These are phyloP conservation scores for Periphyllus acericola DNA, from an alignment of 2,888 invertebrate genomes.

Conservation along the genomic window DNA sequence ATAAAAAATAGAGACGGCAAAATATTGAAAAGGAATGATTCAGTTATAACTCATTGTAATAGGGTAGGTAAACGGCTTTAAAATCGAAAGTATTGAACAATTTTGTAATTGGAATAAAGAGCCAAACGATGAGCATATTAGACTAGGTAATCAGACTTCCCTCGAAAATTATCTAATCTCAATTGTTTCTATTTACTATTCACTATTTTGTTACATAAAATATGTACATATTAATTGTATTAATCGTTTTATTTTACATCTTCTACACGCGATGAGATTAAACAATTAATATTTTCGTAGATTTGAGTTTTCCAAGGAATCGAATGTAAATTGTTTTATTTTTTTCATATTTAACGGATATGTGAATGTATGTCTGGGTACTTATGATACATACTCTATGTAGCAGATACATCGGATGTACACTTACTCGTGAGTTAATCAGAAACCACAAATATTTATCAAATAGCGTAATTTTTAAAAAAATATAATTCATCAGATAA, in stretches of 20 bases:
- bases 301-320: conserved; percentile 2
- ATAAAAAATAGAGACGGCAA: not conserved
- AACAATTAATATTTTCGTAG: not conserved
- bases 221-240: conserved; percentile 1
- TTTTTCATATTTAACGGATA: not conserved
- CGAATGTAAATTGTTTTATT: not conserved
- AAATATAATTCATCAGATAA: too few relatives aligned
- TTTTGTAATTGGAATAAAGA: not conserved
- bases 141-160: not conserved
- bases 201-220: not conserved
- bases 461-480: too few relatives aligned
- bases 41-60: not conserved
- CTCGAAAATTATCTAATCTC: not conserved
- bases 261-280: not conserved
- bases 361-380: too few relatives aligned
- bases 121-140: not conserved
- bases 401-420: too few relatives aligned
- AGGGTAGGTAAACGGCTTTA: not conserved
- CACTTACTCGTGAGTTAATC: too few relatives aligned
- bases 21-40: not conserved
- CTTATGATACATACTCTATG: too few relatives aligned
- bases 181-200: not conserved
- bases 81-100: not conserved
- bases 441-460: too few relatives aligned
- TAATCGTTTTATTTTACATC: not conserved